These are phyloP conservation scores for Cyphomyrmex costatus DNA, from an alignment of 1,140 invertebrate species.

Conservation along the genomic window DNA sequence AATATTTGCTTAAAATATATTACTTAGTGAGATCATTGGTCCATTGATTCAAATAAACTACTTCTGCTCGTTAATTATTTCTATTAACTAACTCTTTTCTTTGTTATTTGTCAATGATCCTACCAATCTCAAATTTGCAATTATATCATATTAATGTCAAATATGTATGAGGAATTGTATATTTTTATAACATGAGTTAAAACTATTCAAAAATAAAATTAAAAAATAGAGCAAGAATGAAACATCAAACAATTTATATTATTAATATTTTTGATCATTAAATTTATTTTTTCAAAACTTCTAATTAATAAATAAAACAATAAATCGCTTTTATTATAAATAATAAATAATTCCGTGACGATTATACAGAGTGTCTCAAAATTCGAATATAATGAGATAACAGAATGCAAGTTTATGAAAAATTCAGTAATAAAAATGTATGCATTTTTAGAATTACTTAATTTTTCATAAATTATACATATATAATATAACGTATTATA, in stretches of 20 bases:
- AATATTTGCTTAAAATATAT: background rate
- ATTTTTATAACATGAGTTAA: background rate
- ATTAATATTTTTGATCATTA: background rate
- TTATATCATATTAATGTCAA: constrained; percentile 2
- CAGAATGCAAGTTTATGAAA: too few relatives aligned
- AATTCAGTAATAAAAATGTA: too few relatives aligned
- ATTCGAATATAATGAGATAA: too few relatives aligned
- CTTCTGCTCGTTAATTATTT: too few relatives aligned
- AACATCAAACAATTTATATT: too few relatives aligned
- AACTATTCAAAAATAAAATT: background rate
- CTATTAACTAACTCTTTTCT: constrained; percentile 37
- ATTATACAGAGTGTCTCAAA: too few relatives aligned
- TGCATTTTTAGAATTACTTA: too few relatives aligned
- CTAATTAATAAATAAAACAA: background rate
- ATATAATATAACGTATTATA: background rate
- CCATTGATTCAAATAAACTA: constrained; percentile 23
- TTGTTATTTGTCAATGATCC: constrained; percentile 1
- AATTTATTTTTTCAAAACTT: background rate
- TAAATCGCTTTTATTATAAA: background rate
- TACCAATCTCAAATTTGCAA: constrained; percentile 24
- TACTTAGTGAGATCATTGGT: constrained; percentile 12
- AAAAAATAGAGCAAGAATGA: too few relatives aligned
- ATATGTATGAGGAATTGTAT: background rate
- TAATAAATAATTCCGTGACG: background rate
- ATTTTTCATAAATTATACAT: too few relatives aligned